These are phyloP conservation scores for Holacanthella duospinosa DNA, from an alignment of 2,888 invertebrate species.

Conservation along the genomic window DNA sequence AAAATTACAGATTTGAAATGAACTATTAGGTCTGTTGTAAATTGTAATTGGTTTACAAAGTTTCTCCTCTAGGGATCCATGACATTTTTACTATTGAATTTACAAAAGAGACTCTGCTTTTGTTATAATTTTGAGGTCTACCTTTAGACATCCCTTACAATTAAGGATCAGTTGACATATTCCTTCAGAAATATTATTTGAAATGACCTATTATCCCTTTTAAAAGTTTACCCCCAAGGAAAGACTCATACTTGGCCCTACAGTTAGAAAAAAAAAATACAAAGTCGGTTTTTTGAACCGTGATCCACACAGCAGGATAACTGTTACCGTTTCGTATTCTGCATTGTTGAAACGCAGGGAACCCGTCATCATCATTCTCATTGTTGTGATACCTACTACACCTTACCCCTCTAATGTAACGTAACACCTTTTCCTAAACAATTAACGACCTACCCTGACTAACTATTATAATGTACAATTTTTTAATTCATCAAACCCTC, in stretches of 20 bases:
- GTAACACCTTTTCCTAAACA: background rate
- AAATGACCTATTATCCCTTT: conserved; percentile 1
- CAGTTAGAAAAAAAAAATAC: background rate
- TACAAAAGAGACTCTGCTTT: no score
- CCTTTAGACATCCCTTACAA: background rate
- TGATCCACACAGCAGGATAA: background rate
- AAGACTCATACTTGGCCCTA: background rate
- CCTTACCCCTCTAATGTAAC: background rate
- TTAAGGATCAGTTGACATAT: conserved; percentile 1
- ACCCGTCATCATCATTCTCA: conserved; percentile 2
- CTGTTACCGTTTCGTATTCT: conserved; percentile 1
- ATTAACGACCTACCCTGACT: background rate
- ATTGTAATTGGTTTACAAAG: background rate
- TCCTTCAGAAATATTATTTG: background rate
- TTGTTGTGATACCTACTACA: background rate
- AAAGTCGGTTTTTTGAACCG: background rate
- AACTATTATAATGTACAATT: background rate
- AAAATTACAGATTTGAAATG: no score
- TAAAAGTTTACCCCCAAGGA: conserved; percentile 2
- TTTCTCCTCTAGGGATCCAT: background rate
- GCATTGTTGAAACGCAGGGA: background rate
- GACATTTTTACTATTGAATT: no score
- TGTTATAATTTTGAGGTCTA: no score
- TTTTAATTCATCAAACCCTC: background rate
- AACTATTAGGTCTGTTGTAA: no score